A percentile compares a stretch with the other conserved stretches of the same genome.
Conservation (phyloP, 53 echinoderm and acorn worm species). For the Luidia sarsii region DNA sequence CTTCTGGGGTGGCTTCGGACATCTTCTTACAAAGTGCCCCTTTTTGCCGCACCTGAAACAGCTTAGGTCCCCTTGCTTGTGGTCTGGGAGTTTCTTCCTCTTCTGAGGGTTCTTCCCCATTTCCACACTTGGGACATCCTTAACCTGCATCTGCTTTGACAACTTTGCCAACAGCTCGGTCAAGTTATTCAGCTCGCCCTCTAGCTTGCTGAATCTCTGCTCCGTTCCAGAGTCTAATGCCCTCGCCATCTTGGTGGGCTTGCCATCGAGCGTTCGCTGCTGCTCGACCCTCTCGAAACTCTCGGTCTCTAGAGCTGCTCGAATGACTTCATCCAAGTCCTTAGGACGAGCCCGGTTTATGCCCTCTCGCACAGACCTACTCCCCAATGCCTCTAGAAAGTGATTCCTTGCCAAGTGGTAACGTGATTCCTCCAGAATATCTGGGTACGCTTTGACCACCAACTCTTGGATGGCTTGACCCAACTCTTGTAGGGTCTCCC, state of each 20-base stretch:
- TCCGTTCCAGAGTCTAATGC: not conserved
- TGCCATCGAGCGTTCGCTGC: not conserved
- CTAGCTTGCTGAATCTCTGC: constrained; percentile 5
- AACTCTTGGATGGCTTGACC: constrained; percentile 34
- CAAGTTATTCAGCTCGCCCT: constrained; percentile 4
- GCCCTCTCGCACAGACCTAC: constrained; percentile 10
- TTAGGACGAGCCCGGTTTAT: constrained; percentile 11
- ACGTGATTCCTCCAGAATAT: constrained; percentile 23
- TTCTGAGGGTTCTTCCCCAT: not conserved
- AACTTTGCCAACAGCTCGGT: not conserved
- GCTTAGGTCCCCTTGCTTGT: not conserved
- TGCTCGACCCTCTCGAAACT: constrained; percentile 10
- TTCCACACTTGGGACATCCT: not conserved
- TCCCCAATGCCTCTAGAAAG: not conserved
- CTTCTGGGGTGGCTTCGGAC: not conserved
- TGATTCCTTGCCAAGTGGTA: constrained; percentile 7
- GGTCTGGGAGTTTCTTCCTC: constrained; percentile 6
- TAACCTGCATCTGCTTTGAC: not conserved
- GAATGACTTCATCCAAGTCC: constrained; percentile 1
- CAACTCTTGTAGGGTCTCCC: constrained; percentile 11
- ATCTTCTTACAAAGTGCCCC: not conserved
- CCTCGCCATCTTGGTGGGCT: constrained; percentile 18
- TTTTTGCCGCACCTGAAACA: constrained; percentile 4
- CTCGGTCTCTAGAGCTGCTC: no score
- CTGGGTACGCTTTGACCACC: constrained; percentile 36